Evolutionary conservation across 1,140 invertebrate genomes (phyloP).

Genomic region (Ceratina japonica): DNA sequence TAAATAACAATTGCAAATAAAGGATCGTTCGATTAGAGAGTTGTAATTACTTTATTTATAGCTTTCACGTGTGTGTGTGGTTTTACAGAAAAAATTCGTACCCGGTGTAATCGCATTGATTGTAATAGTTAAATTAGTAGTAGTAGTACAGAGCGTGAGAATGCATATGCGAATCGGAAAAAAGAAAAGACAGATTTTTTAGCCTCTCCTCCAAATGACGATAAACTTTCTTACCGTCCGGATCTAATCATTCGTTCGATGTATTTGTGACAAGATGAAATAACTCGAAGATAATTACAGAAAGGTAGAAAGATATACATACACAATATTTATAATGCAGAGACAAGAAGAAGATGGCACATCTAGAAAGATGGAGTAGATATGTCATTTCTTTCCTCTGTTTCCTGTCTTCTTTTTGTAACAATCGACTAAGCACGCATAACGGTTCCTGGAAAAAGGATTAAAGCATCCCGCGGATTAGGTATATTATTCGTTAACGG

Average conservation of each 20-base stretch:
- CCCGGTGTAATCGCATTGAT: conserved; percentile 71
- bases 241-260: conserved; percentile 46
- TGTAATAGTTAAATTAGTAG: conserved; percentile 55
- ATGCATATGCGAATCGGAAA: conserved; percentile 70
- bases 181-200: conserved; percentile 64
- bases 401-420: conserved; percentile 23
- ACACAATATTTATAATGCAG: conserved; percentile 35
- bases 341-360: not conserved
- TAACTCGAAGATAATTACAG: conserved; percentile 27
- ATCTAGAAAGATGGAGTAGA: conserved; percentile 10
- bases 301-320: conserved; percentile 22
- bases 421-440: conserved; percentile 47
- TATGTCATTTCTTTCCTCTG: not conserved
- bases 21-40: conserved; percentile 60
- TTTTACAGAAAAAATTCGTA: conserved; percentile 77
- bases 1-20: too few species aligned
- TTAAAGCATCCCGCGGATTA: conserved; percentile 31
- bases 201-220: conserved; percentile 52
- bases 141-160: conserved; percentile 72
- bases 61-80: conserved; percentile 73
- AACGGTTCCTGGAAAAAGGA: conserved; percentile 33
- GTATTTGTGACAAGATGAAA: conserved; percentile 43
- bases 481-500: conserved; percentile 18
- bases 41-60: conserved; percentile 78
- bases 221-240: conserved; percentile 44